Evolutionary conservation across 2,888 invertebrate species (phyloP).

Genomic region (Erebia ligea): DNA sequence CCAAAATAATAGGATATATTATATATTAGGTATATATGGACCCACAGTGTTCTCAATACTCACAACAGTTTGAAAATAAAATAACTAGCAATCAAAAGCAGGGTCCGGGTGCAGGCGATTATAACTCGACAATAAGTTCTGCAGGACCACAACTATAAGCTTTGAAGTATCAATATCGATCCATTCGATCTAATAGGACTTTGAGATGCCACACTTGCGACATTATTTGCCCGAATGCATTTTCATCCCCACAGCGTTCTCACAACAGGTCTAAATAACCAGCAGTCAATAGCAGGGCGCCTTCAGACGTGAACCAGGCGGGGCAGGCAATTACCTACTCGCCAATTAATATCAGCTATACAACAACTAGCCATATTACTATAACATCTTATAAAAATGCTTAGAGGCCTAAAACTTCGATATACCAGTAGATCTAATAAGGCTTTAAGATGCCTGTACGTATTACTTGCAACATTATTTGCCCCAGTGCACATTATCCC

Average conservation of each 20-base stretch:
- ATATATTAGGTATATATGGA: too few species aligned
- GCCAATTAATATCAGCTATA: conserved; percentile 79
- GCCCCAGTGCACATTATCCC: conserved; percentile 45
- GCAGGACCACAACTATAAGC: conserved; percentile 57
- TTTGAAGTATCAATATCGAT: too few species aligned
- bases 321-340: conserved; percentile 75
- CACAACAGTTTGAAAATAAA: too few species aligned
- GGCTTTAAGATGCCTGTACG: neutral
- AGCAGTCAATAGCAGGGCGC: conserved; percentile 76
- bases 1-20: too few species aligned
- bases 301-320: conserved; percentile 69
- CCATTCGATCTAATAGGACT: neutral
- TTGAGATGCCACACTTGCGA: neutral
- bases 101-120: conserved; percentile 57
- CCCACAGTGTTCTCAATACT: too few species aligned
- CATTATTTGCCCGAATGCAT: conserved; percentile 34
- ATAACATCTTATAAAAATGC: too few species aligned
- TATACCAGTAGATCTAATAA: neutral
- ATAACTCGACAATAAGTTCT: conserved; percentile 77
- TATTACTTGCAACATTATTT: conserved; percentile 11
- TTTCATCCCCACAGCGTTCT: conserved; percentile 58
- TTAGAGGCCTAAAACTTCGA: too few species aligned
- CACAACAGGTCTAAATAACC: conserved; percentile 71
- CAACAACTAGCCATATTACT: too few species aligned
- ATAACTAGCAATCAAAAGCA: too few species aligned